Evolutionary conservation across 2,797 vertebrate genomes (phyloP), one percentile per base, ranked within the genome.

Genomic region (Aplochiton taeniatus): DNA sequence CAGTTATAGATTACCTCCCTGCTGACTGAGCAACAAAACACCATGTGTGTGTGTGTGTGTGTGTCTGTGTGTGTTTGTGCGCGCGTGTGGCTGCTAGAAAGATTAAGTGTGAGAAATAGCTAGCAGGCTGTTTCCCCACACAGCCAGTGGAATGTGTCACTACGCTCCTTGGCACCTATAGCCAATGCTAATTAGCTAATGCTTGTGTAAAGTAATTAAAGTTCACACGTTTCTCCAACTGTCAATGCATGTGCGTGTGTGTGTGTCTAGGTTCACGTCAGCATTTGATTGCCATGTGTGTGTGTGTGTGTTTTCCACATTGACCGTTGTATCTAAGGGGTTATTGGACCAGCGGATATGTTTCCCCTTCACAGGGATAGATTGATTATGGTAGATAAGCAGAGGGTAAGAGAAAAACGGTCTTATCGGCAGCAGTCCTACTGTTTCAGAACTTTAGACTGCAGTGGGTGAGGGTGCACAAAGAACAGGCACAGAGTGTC

Each of bases 11-110:
- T 79, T 78, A 79, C 56, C 2, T 31, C 2, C 31, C 72, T 70
- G 84, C 85, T 84, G 87, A 81, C 63, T 81, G 69, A 73, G 79
- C 83, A 80, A 60, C 75, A 78, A 72, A 44, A 5, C 66, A 8
- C 11, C 8, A 14, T 1, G 43, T 18, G 42, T 44, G 43, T 19
- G 59, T 52, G 47, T 46, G 43, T 46, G 48, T 44, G 45, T 42
- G 59, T 9, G 12, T 61, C 16, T 12, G 57, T 61, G 49, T 47
- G 56, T 54, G 57, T 54, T 46, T 50, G 46, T 49, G 44, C 2
- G 18, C 9, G n/a, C 9, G 54, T 42, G 20, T 56, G 20, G 41
- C 7, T 14, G 11, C 4, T 31, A 2, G 46, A 48, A 9, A 54
- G 52, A 18, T 16, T 9, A 54, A 9, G 16, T 18, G 52, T 54